Conservation (phyloP, 2,888 invertebrate genomes). For the Erebia epiphron region DNA sequence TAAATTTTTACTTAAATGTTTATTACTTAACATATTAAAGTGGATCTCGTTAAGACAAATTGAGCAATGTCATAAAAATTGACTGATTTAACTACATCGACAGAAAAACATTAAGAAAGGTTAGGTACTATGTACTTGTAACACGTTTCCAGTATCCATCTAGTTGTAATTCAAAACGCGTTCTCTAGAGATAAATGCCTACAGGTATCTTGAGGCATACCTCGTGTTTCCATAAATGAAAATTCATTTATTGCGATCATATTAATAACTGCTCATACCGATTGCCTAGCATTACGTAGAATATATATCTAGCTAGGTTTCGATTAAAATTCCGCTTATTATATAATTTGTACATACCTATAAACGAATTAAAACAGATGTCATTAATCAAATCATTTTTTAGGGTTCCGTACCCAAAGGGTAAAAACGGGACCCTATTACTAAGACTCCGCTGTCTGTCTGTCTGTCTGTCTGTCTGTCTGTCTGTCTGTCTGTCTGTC, state of each 20-base stretch:
- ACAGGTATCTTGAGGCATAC: constrained; percentile 38
- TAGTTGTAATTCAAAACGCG: constrained; percentile 36
- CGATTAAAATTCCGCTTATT: constrained; percentile 18
- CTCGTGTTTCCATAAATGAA: constrained; percentile 38
- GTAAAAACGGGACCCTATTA: too few species aligned
- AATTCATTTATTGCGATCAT: constrained; percentile 36
- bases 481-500: too few species aligned
- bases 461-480: too few species aligned
- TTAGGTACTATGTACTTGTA: constrained; percentile 26
- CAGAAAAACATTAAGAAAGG: constrained; percentile 18
- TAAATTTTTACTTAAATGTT: not conserved
- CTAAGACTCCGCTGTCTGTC: too few species aligned
- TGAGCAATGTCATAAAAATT: constrained; percentile 13
- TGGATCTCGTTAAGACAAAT: not conserved
- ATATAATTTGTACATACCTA: not conserved
- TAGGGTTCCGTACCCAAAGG: too few species aligned
- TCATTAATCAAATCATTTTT: too few species aligned
- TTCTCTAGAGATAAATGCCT: constrained; percentile 36
- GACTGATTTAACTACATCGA: constrained; percentile 1
- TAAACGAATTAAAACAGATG: not conserved
- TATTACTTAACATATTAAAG: not conserved
- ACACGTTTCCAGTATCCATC: constrained; percentile 21
- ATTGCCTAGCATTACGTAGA: constrained; percentile 20
- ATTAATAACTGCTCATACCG: constrained; percentile 34
- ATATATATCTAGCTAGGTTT: constrained; percentile 11